Evolutionary conservation across 2,113 vertebrate genomes (phyloP), one percentile per base, ranked within the genome.

Genomic region (Arizona elegans): DNA sequence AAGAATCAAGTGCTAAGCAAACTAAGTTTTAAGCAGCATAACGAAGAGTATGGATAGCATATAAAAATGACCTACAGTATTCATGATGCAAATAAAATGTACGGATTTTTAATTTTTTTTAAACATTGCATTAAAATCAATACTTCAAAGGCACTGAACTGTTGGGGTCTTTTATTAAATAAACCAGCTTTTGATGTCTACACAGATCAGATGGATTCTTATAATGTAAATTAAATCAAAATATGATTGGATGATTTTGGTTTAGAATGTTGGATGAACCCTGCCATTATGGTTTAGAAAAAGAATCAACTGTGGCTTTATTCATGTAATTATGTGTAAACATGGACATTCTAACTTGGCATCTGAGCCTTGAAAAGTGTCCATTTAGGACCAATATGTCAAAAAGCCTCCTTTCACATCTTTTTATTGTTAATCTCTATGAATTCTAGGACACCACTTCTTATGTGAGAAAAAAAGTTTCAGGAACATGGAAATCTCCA

Each of bases 1-100:
- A 43, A 43, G 38, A 43, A 43, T 43, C 38, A 8, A 54, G 87
- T 5, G 29, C 19, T 96, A 1, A 81, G 92, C 88, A 94, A 92
- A 89, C 91, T 93, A 96, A 91, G 86, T 87, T 81, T 26, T 62
- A 62, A 62, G 95, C 94, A 89, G 38, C 8, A 92, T 93, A 96
- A 94, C 91, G 65, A 95, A 95, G 85, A 3, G 94, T 65, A 92
- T 92, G 47, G 59, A 89, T 94, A 94, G 94, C 94, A 54, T 87
- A 93, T 85, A 86, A 2, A 0, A 94, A 93, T 8, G 26, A 47
- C 43, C 89, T 93, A 52, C 52, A 87, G 54, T n/a, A 90, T 70
- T 95, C 94, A 93, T 55, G 87, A 56, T 3, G 52, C 17, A 81
- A n/a, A 9, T 75, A 59, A 92, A 92, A 92, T 81, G 12, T 19